Base-by-base conservation (phyloP, 2,888 invertebrate species). In the Digitonthophagus gazella region DNA sequence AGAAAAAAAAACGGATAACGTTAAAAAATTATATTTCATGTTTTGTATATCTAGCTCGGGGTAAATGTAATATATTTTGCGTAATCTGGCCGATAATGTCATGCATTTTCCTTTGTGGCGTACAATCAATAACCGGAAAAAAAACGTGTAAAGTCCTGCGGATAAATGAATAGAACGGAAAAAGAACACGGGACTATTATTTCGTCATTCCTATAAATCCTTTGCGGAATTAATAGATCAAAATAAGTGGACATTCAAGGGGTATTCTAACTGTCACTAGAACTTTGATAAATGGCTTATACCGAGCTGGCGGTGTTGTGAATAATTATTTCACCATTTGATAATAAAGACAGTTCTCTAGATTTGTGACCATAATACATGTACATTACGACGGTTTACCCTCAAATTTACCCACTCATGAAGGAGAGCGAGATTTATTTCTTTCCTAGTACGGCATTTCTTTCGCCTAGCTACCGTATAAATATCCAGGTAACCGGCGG, bases 1-100 rank as follows among this genome's bases (percentile, higher is more conserved):
- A 73, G 71, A 71, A 73, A 73, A 72, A 74, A 77, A 72, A 63
- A 18, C 61, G 5, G 11, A 4, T 57, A 15, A 3, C 18, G 18
- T 19, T 16, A n/a, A 18, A 19, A 18, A n/a, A n/a, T 61, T 18
- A 61, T 19, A 58, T 11, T 15, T 15, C 16, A 2, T n/a, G 5
- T 15, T 18, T 16, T 61, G 14, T 61, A 0, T 57, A 57, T 15
- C 57, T 3, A 57, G 14, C 57, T 16, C 57, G n/a, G n/a, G n/a
- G n/a, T n/a, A n/a, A n/a, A n/a, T n/a, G n/a, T n/a, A n/a, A 57
- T 16, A 11, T n/a, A 57, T 15, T 16, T 57, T 16, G 3, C 16
- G 3, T 3, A 57, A 57, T 15, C 57, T 16, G 1, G 6, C 11
- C 57, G 15, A 57, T 44, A 44, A 44, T 5, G 28, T 44, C 28